Evolutionary conservation across 2,888 invertebrate genomes (phyloP).

Genomic region (Campoplex nolae): DNA sequence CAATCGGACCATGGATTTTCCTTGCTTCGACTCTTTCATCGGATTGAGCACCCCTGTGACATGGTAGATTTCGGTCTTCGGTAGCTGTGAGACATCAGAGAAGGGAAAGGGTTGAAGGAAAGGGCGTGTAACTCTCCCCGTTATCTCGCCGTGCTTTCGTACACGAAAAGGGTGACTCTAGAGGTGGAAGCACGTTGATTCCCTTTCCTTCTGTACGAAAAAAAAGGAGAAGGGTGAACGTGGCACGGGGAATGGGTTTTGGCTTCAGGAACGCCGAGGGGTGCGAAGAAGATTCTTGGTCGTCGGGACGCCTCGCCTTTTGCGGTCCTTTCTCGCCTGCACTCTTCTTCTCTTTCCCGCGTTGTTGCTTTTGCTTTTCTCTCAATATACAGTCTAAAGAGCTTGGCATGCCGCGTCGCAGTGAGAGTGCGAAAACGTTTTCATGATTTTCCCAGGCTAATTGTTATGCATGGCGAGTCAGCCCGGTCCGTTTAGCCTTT

Average conservation of each 20-base stretch:
- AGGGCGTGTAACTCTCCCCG: conserved; percentile 83
- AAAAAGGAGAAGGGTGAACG: conserved; percentile 41
- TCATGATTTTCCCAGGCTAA: conserved; percentile 84
- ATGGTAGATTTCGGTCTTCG: conserved; percentile 45
- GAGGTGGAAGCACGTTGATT: conserved; percentile 75
- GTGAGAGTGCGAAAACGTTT: conserved; percentile 80
- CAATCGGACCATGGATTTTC: conserved; percentile 13
- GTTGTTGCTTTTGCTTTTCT: conserved; percentile 48
- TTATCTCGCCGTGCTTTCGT: conserved; percentile 83
- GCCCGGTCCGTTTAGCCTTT: conserved; percentile 79
- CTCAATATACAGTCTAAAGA: conserved; percentile 43
- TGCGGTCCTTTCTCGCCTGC: conserved; percentile 37
- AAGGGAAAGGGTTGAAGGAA: conserved; percentile 79
- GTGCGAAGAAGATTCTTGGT: conserved; percentile 61
- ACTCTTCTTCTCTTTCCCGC: conserved; percentile 41
- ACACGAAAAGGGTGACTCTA: conserved; percentile 65
- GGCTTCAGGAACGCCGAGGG: conserved; percentile 56
- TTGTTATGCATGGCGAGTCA: conserved; percentile 83
- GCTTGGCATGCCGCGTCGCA: conserved; percentile 1
- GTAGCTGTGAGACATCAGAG: conserved; percentile 37
- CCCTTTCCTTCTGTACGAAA: conserved; percentile 54
- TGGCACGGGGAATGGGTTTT: conserved; percentile 53
- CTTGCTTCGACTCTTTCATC: not conserved
- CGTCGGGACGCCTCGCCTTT: conserved; percentile 58
- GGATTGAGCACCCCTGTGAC: conserved; percentile 61